Evolutionary conservation across 2,888 invertebrate species (phyloP).

Genomic region (Drosophila limbata): DNA sequence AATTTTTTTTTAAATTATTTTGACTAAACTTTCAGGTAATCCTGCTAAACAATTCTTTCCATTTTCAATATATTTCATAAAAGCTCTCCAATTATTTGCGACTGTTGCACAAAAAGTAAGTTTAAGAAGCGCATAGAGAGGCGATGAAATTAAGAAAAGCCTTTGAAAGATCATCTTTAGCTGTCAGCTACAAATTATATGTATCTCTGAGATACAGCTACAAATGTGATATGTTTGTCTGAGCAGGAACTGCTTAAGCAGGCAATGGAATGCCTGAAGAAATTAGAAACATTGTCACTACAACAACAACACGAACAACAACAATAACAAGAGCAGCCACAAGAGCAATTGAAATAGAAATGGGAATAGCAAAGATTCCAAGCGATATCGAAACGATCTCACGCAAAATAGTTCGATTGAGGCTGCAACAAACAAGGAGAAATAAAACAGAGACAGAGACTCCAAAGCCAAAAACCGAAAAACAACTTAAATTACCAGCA

Average conservation of each 20-base stretch:
- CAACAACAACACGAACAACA: background rate
- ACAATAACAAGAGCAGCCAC: constrained; percentile 1
- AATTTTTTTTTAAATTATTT: too few relatives aligned
- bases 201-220: constrained; percentile 22
- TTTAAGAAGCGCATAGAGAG: too few relatives aligned
- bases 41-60: too few relatives aligned
- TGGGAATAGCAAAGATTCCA: constrained; percentile 33
- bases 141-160: background rate
- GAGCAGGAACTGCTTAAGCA: constrained; percentile 6
- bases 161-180: background rate
- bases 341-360: constrained; percentile 27
- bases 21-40: too few relatives aligned
- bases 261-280: constrained; percentile 16
- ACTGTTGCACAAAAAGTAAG: too few relatives aligned
- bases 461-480: constrained; percentile 62
- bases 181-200: constrained; percentile 3
- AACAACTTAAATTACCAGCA: constrained; percentile 78
- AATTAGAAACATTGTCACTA: constrained; percentile 13
- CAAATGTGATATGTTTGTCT: constrained; percentile 1
- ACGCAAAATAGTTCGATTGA: constrained; percentile 67
- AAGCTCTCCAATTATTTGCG: too few relatives aligned
- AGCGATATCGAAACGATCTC: constrained; percentile 51
- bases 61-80: too few relatives aligned
- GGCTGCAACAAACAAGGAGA: constrained; percentile 21
- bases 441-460: constrained; percentile 25